phyloP scores from a whole-genome alignment of 2,113 vertebrate species.

The Gopherus evgoodei region DNA sequence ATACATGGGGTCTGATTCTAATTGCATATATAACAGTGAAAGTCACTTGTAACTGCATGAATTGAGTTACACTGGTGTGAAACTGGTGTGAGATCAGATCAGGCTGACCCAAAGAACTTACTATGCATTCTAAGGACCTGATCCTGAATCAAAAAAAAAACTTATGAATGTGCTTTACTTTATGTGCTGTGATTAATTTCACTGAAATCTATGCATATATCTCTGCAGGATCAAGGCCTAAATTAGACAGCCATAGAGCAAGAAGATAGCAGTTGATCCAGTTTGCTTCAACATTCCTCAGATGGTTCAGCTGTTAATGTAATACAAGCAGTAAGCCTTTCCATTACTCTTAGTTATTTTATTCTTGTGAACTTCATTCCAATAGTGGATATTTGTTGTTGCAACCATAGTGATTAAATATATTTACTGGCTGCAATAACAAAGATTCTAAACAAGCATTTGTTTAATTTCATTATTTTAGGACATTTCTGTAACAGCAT shows the following conservation, averaged over 20 bases:
- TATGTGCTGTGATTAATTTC: neutral
- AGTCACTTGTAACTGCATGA: neutral
- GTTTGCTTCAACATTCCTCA: neutral
- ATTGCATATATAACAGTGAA: neutral
- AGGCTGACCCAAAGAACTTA: too few species aligned
- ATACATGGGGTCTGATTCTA: neutral
- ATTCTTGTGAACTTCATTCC: conserved; percentile 43
- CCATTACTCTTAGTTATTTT: conserved; percentile 43
- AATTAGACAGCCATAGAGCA: neutral
- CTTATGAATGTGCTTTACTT: neutral
- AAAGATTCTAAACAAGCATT: conserved; percentile 25
- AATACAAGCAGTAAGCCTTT: conserved; percentile 48
- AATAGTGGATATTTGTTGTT: conserved; percentile 40
- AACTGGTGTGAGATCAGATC: too few species aligned
- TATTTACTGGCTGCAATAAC: conserved; percentile 8
- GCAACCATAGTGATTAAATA: conserved; percentile 47
- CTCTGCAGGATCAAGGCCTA: fast-evolving
- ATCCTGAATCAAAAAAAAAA: neutral
- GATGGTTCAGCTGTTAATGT: conserved; percentile 3
- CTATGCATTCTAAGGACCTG: too few species aligned
- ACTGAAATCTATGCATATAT: fast-evolving
- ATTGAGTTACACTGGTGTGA: neutral
- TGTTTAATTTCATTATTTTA: conserved; percentile 24
- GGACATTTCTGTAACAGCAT: neutral
- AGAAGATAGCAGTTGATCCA: neutral